Evolutionary conservation across 2,888 invertebrate genomes (phyloP), one percentile per base, ranked within the genome.

Genomic region (Cyrtodaria siliqua): DNA sequence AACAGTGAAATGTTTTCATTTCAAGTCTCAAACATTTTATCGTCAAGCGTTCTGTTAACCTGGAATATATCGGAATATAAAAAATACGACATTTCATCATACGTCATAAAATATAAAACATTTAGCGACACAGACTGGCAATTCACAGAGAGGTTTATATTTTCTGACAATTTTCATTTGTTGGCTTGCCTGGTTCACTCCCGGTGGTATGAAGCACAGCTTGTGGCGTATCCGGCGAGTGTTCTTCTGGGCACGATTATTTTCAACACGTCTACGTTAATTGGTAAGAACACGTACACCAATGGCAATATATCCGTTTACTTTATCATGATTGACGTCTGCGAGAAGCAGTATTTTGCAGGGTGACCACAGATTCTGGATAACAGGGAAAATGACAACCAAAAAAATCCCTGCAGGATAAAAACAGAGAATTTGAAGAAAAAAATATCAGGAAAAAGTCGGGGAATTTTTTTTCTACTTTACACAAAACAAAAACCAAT

Each of bases 121-220:
- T 61, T 79, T 16, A 60, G 67, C 44, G 70, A 44, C 20, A 47
- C 40, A 23, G 26, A 59, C 14, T 79, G 79, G 79, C 60, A 44
- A 8, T 68, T 49, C 33, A 71, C 79, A 20, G 47, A 70, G 40
- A 38, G 59, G 50, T 56, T 79, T 2, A 74, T 73, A 67, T 73
- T 67, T 27, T 53, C 74, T 16, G 67, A 62, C 6, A 61, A 55
- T 18, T 24, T 26, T 20, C 59, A 56, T 38, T 23, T 50, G 16
- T 14, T 79, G 14, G 38, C 27, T 14, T 79, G 79, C 67, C 53
- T 79, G 27, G 53, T 53, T 49, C 59, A 56, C 52, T 49, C 56
- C 18, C 50, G 47, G 9, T 79, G 79, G 79, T 79, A 79, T 49
- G 64, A 73, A 20, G 79, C 61, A 2, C 66, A 68, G 24, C 50